Evolutionary conservation across 2,888 invertebrate genomes (phyloP).

Genomic region (Candidula unifasciata): DNA sequence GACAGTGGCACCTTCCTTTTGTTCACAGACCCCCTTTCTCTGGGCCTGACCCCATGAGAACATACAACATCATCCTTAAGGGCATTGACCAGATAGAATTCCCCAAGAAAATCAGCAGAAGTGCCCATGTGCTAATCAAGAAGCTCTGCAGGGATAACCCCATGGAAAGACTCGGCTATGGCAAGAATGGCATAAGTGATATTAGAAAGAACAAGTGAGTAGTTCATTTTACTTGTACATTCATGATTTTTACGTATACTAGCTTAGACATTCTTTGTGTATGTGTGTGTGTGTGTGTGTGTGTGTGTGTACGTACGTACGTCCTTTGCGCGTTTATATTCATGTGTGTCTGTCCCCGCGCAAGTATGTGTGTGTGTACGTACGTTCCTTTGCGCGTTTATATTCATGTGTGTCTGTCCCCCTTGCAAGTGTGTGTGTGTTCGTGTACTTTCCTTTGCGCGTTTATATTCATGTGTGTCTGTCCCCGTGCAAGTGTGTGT

Average conservation of each 20-base stretch:
- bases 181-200: conserved; percentile 90
- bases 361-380: too few relatives aligned
- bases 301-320: background rate
- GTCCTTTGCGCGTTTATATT: too few relatives aligned
- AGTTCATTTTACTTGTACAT: too few relatives aligned
- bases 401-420: too few relatives aligned
- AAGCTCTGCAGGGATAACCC: conserved; percentile 91
- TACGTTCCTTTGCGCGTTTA: too few relatives aligned
- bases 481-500: too few relatives aligned
- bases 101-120: conserved; percentile 87
- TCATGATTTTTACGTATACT: too few relatives aligned
- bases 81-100: conserved; percentile 94
- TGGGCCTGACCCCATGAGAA: conserved; percentile 94
- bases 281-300: background rate
- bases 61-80: conserved; percentile 93
- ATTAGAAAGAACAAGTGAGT: conserved; percentile 88
- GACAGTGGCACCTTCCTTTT: background rate
- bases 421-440: too few relatives aligned
- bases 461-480: too few relatives aligned
- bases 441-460: too few relatives aligned
- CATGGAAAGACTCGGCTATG: conserved; percentile 92
- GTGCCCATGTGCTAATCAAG: conserved; percentile 89
- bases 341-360: too few relatives aligned
- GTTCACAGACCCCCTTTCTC: conserved; percentile 88
- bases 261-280: background rate